Percentiles rank a stretch among this genome's conserved stretches.
phyloP scores from a whole-genome alignment of 2,888 invertebrate species.

The Morinoia aosen region DNA sequence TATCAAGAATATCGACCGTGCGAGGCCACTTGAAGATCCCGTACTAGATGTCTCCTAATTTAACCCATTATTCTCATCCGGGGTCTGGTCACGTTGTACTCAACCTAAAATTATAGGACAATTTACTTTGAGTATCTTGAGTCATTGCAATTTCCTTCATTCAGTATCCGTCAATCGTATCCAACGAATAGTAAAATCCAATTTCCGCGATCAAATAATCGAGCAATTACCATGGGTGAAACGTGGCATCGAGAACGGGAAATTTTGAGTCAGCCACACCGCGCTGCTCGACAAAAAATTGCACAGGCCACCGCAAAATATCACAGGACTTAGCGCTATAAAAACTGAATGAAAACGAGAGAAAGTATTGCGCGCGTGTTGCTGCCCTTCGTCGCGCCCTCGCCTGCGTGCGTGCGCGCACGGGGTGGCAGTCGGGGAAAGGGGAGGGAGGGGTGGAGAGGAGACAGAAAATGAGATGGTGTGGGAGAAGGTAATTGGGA shows the following conservation, averaged over 20 bases:
- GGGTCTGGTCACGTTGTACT: no score
- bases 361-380: background rate
- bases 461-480: background rate
- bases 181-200: background rate
- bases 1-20: no score
- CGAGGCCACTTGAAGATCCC: no score
- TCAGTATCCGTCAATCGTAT: background rate
- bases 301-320: background rate
- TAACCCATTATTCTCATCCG: no score
- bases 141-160: no score
- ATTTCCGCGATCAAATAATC: background rate
- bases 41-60: no score
- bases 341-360: constrained; percentile 4
- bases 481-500: no score
- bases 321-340: background rate
- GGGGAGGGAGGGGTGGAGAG: no score
- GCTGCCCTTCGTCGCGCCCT: background rate
- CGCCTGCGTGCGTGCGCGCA: background rate
- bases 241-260: background rate
- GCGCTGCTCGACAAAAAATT: background rate
- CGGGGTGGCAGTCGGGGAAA: no score
- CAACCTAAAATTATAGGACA: no score
- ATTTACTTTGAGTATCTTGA: no score
- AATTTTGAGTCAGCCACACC: background rate
- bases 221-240: background rate